phyloP scores from a whole-genome alignment of 2,797 vertebrate species.

The Argentina silus region DNA sequence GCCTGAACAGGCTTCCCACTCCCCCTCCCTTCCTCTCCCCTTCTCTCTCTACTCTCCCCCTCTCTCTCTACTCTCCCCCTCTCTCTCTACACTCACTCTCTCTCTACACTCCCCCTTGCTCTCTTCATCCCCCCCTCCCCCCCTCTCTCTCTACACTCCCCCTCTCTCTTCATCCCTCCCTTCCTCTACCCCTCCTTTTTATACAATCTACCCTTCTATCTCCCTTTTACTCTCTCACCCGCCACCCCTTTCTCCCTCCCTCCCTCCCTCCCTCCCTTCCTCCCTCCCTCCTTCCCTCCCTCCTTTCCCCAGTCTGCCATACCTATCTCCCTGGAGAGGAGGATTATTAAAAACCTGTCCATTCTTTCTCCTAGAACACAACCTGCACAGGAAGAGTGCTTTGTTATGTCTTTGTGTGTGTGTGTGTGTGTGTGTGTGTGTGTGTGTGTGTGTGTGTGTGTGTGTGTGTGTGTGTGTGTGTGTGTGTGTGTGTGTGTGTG shows the following conservation, averaged over 20 bases:
- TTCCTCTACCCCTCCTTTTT: neutral
- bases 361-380: constrained; percentile 4
- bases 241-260: too few relatives aligned
- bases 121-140: constrained; percentile 8
- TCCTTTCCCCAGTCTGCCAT: neutral
- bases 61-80: too few relatives aligned
- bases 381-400: neutral
- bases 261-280: neutral
- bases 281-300: neutral
- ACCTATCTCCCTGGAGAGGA: neutral
- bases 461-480: neutral
- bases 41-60: neutral
- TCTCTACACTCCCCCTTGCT: neutral
- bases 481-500: neutral
- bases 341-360: constrained; percentile 15
- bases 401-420: neutral
- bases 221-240: neutral
- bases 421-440: constrained; percentile 1
- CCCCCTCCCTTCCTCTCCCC: constrained; percentile 5
- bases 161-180: neutral
- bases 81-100: neutral
- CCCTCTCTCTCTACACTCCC: neutral
- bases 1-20: neutral
- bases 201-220: neutral
- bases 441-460: neutral